Evolutionary conservation across 2,113 vertebrate genomes (phyloP), one percentile per base, ranked within the genome.

Genomic region (Paramisgurnus dabryanus): DNA sequence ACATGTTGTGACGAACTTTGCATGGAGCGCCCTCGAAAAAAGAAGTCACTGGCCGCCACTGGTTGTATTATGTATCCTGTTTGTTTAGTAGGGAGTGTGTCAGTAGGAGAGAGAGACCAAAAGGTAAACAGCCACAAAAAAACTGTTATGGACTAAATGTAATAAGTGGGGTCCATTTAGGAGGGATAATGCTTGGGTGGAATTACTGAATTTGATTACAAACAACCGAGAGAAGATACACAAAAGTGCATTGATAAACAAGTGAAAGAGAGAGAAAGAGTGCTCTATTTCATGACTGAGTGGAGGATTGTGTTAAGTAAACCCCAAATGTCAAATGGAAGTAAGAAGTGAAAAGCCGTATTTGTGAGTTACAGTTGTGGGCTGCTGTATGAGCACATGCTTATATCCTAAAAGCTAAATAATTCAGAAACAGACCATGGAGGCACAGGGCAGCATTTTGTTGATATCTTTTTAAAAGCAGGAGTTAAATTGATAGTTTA

Each of bases 141-240:
- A 45, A 60, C 6, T 65, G 40, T 67, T 57, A 18, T 57, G 45
- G 4, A 74, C 12, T 39, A 8, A 50, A 45, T 64, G 41, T 73
- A 50, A 69, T 78, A 34, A 74, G 40, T 61, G 40, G 63, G 63
- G 67, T 39, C 53, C 55, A 64, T 67, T 71, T 58, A 73, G 17
- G 45, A 66, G 57, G 40, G 8, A 41, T 41, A 55, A 57, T 34
- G 47, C 69, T 69, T 77, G 68, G 50, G 76, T 84, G 85, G 69
- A 75, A 75, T 85, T 57, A 74, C 72, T 85, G 77, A 73, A 58
- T 57, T 72, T 55, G 78, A 74, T 79, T 76, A 80, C 34, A 50
- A 22, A 45, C 75, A 71, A 80, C 80, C 50, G 58, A 83, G 65
- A 69, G 64, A 63, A 65, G 65, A 83, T 70, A 47, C 71, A 71